Evolutionary conservation across 2,888 invertebrate genomes (phyloP).

Genomic region (Orthonychiurus folsomi): DNA sequence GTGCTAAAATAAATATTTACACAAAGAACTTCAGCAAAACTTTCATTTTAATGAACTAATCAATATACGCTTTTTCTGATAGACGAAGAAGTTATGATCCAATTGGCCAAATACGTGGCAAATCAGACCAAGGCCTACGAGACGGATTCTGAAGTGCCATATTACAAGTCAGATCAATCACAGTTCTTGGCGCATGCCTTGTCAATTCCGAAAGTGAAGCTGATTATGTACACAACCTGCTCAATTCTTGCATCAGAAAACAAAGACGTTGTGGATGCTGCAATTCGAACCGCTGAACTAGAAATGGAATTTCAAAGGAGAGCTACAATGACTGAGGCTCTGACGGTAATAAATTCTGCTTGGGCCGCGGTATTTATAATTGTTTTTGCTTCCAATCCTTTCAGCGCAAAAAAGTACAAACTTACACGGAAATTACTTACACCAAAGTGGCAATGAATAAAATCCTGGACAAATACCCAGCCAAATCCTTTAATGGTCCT

Average conservation of each 20-base stretch:
- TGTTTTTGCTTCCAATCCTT: neutral
- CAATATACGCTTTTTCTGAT: neutral
- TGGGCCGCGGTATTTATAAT: constrained; percentile 11
- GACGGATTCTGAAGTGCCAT: constrained; percentile 2
- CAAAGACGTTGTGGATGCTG: constrained; percentile 23
- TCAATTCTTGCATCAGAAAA: constrained; percentile 30
- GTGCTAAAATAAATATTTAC: neutral
- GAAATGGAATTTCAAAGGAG: constrained; percentile 14
- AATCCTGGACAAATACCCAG: constrained; percentile 26
- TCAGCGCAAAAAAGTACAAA: constrained; percentile 10
- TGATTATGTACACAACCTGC: constrained; percentile 35
- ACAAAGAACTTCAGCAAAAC: neutral
- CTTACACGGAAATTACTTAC: constrained; percentile 18
- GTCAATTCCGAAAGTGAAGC: constrained; percentile 25
- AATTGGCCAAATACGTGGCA: constrained; percentile 25
- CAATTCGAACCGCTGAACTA: constrained; percentile 17
- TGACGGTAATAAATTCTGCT: constrained; percentile 16
- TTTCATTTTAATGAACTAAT: too few relatives aligned
- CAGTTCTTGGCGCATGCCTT: constrained; percentile 29
- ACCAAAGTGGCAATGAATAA: constrained; percentile 21
- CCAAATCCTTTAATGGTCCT: constrained; percentile 18
- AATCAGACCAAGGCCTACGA: too few relatives aligned
- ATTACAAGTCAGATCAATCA: constrained; percentile 21
- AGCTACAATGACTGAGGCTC: constrained; percentile 12
- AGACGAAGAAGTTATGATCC: constrained; percentile 30